Conservation (phyloP, 2,888 invertebrate genomes). For the Tenthredo mesomela region DNA sequence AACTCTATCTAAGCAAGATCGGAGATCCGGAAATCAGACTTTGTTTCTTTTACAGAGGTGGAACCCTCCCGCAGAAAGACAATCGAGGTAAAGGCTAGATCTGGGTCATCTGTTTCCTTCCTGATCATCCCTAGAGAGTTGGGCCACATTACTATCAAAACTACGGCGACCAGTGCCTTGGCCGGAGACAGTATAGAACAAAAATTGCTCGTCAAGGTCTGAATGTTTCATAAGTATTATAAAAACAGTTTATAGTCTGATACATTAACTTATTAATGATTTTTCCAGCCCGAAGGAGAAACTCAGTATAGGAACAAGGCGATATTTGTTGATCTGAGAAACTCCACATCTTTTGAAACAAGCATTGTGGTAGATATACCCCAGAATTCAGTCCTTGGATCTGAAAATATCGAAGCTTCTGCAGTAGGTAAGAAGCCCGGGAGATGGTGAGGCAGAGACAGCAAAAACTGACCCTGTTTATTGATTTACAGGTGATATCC, state of each 20-base stretch:
- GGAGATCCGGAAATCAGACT: background rate
- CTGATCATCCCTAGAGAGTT: conserved; percentile 88
- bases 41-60: conserved; percentile 80
- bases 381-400: conserved; percentile 85
- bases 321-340: conserved; percentile 85
- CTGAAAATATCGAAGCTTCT: conserved; percentile 86
- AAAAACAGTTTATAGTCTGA: background rate
- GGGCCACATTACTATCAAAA: conserved; percentile 87
- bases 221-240: background rate
- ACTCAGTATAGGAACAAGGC: conserved; percentile 87
- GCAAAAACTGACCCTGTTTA: background rate
- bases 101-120: conserved; percentile 90
- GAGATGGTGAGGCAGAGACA: background rate
- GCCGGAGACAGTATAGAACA: conserved; percentile 90
- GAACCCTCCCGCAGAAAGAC: conserved; percentile 87
- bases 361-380: conserved; percentile 88
- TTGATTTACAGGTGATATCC: conserved; percentile 82
- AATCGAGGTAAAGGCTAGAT: conserved; percentile 85
- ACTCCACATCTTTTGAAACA: conserved; percentile 78
- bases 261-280: conserved; percentile 33
- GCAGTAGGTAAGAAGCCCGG: conserved; percentile 81
- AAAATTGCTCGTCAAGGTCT: conserved; percentile 86
- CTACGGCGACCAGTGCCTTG: conserved; percentile 86
- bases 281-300: conserved; percentile 87
- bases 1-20: background rate